phyloP scores from a whole-genome alignment of 2,113 vertebrate genomes.

The Camelus bactrianus region DNA sequence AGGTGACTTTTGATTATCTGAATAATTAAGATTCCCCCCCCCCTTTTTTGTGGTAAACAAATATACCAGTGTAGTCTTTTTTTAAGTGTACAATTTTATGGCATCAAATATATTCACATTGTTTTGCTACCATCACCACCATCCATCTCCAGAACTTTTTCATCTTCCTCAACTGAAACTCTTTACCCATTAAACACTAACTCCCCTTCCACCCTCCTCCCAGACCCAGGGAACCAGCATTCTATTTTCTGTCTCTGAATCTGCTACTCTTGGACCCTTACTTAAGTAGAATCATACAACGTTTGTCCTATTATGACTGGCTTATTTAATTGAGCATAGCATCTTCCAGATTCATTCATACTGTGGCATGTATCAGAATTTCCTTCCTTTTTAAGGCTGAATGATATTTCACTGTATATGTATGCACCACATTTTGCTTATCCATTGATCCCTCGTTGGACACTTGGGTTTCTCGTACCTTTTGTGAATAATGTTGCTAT shows the following conservation, averaged over 20 bases:
- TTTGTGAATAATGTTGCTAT: not conserved
- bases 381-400: not conserved
- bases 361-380: no score
- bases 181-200: not conserved
- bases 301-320: not conserved
- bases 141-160: not conserved
- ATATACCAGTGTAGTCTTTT: not conserved
- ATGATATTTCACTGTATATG: not conserved
- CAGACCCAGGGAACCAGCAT: fast-evolving
- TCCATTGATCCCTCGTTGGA: not conserved
- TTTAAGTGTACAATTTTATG: not conserved
- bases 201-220: not conserved
- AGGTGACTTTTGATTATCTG: not conserved
- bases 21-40: not conserved
- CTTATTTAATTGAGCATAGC: not conserved
- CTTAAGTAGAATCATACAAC: fast-evolving
- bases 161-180: not conserved
- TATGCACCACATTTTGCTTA: not conserved
- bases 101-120: not conserved
- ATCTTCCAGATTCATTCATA: not conserved
- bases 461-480: not conserved
- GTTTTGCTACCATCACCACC: not conserved
- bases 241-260: not conserved
- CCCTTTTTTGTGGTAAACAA: not conserved
- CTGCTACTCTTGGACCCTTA: not conserved